Conservation (phyloP, 1,140 invertebrate genomes). For the Lerema accius region DNA sequence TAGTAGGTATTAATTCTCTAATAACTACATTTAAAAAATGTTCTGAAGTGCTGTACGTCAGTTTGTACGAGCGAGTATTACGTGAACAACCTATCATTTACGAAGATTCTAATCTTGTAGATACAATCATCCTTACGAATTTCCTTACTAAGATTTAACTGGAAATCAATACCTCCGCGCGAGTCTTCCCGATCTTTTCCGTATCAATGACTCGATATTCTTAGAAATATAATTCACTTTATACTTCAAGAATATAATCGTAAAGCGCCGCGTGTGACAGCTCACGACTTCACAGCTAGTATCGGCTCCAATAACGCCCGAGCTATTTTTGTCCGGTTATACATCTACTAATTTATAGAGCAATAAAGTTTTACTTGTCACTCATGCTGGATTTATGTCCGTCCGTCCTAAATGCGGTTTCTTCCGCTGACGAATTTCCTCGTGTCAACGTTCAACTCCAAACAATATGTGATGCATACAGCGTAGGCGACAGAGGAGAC, state of each 20-base stretch:
- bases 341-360: conserved; percentile 77
- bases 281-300: conserved; percentile 67
- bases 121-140: background rate
- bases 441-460: conserved; percentile 67
- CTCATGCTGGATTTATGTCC: conserved; percentile 73
- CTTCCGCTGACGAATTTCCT: conserved; percentile 77
- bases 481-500: conserved; percentile 67
- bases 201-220: conserved; percentile 6
- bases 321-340: conserved; percentile 69
- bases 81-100: no score
- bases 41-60: no score
- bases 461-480: conserved; percentile 58
- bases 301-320: conserved; percentile 62
- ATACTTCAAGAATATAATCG: conserved; percentile 41
- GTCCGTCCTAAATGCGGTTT: conserved; percentile 74
- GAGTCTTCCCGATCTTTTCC: conserved; percentile 12
- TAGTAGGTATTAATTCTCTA: no score
- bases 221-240: conserved; percentile 27
- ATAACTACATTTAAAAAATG: no score
- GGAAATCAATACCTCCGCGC: conserved; percentile 14
- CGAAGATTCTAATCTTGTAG: no score
- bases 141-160: background rate
- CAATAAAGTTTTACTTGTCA: conserved; percentile 80
- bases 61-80: no score
- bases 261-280: conserved; percentile 64